Conservation (phyloP, 2,797 vertebrate genomes). For the Pseudocheirus occidentalis region DNA sequence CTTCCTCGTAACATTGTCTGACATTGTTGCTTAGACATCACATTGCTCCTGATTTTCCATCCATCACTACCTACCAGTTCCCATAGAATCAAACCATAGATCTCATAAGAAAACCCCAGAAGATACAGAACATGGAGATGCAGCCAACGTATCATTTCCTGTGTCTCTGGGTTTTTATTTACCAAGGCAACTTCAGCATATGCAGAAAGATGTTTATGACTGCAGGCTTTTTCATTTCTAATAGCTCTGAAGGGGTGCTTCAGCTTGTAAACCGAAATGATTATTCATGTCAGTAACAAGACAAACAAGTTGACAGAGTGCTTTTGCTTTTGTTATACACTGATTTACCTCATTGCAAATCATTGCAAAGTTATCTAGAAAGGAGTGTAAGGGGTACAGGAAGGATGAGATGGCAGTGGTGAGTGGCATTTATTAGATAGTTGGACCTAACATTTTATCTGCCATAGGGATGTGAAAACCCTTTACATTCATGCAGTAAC, state of each 20-base stretch:
- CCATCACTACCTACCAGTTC: no score
- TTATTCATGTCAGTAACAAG: conserved; percentile 69
- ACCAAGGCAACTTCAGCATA: conserved; percentile 62
- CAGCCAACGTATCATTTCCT: conserved; percentile 65
- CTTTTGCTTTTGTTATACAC: conserved; percentile 60
- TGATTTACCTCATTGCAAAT: conserved; percentile 65
- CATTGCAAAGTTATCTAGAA: conserved; percentile 40
- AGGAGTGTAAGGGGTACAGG: not conserved
- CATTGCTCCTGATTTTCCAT: conserved; percentile 34
- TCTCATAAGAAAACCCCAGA: not conserved
- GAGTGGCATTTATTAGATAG: not conserved
- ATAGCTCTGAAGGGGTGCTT: conserved; percentile 72
- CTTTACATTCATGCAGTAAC: no score
- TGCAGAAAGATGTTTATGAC: conserved; percentile 49
- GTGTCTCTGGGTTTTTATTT: conserved; percentile 57
- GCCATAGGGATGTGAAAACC: not conserved
- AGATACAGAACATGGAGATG: not conserved
- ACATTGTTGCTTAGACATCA: conserved; percentile 38
- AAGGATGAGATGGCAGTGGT: conserved; percentile 1
- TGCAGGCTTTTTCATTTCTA: conserved; percentile 57
- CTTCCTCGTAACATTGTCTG: conserved; percentile 25
- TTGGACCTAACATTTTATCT: not conserved
- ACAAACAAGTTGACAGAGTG: conserved; percentile 67
- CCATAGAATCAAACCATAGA: conserved; percentile 35
- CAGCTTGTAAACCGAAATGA: conserved; percentile 72